Base-by-base conservation (phyloP, 2,888 invertebrate genomes). In the Ypsolopha scabrella region DNA sequence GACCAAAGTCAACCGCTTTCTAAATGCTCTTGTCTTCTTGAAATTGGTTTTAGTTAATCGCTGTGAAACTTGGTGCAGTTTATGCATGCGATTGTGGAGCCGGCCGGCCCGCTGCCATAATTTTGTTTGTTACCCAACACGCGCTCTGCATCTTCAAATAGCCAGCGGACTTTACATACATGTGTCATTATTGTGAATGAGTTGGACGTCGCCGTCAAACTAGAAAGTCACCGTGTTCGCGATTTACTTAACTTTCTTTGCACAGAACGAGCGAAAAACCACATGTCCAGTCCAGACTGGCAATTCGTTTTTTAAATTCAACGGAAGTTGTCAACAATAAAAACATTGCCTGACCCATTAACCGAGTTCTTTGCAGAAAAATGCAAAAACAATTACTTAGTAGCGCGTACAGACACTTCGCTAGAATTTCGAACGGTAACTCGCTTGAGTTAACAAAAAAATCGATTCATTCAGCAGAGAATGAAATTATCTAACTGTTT, bases 401-500 rank as follows among this genome's bases (percentile, higher is more conserved):
- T 24, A 24, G 61, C 53, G 56, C 58, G 60, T 62, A 63, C 64
- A 62, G 58, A 55, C 57, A 54, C 58, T 60, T 60, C 64, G 64
- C 63, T 49, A 52, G 59, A 62, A 63, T 60, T 64, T 64, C 64
- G 61, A 75, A 74, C 76, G 73, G 73, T 72, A 73, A 70, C 63
- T 68, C 58, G 58, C 34, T 34, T 57, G 24, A 24, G 58, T 55
- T 60, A 63, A 70, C 69, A 75, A 75, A 75, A 24, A 73, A 73
- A 63, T 63, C 63, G 63, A 70, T 64, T 71, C 67, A 69, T 63
- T 65, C 58, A 59, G 62, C 61, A 63, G 56, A 63, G 59, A 65
- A 68, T 62, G 58, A 72, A 75, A 75, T 77, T 69, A 75, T 73
- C 71, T 77, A 78, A 76, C 79, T 78, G 78, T 72, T 66, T 60